phyloP scores from a whole-genome alignment of 2,113 vertebrate genomes.

The Nannospalax galili region DNA sequence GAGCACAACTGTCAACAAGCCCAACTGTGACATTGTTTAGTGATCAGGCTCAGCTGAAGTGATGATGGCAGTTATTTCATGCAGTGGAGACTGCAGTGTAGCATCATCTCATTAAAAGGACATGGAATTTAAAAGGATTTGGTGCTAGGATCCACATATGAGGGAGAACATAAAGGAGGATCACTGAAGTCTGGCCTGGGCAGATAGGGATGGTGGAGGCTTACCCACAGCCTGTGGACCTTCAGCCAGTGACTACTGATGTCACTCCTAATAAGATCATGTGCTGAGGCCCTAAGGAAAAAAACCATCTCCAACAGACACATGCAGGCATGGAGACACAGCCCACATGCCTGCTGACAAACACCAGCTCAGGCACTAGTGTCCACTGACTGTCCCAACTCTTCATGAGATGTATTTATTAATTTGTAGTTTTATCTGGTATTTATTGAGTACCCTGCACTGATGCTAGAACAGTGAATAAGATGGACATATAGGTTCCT shows the following conservation, averaged over 20 bases:
- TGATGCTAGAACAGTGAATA: background rate
- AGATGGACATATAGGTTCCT: background rate
- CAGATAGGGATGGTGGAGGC: background rate
- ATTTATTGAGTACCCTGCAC: slow-evolving; percentile 61
- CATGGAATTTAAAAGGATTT: too few species aligned
- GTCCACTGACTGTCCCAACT: background rate
- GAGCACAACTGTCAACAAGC: too few species aligned
- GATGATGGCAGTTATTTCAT: too few species aligned
- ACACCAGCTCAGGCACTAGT: background rate
- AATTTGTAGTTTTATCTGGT: slow-evolving; percentile 25
- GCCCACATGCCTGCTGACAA: background rate
- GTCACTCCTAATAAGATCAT: background rate
- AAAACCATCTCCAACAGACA: background rate
- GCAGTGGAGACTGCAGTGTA: too few species aligned
- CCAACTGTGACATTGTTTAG: too few species aligned
- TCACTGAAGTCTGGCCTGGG: background rate
- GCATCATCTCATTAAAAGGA: too few species aligned
- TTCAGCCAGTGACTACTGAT: background rate
- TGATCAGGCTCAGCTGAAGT: too few species aligned
- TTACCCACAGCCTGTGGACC: background rate
- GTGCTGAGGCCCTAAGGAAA: background rate
- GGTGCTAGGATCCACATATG: too few species aligned
- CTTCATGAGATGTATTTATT: slow-evolving; percentile 59
- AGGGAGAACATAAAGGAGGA: too few species aligned
- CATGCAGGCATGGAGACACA: background rate